Evolutionary conservation across 2,888 invertebrate genomes (phyloP).

Genomic region (Gari tellinella): DNA sequence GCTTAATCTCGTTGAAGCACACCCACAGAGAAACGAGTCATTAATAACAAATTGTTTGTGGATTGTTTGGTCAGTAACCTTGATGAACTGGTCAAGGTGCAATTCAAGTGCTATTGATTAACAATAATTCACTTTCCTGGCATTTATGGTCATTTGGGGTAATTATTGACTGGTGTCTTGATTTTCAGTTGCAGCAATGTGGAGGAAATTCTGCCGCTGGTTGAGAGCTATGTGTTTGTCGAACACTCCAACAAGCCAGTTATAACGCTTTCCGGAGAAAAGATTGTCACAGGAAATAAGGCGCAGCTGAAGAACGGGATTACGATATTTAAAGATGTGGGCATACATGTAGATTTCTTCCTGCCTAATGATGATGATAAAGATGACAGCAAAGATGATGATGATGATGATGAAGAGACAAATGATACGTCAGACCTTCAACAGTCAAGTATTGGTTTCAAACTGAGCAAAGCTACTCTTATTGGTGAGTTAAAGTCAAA

Average conservation of each 20-base stretch:
- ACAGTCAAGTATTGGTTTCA: conserved; percentile 57
- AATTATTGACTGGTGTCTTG: neutral
- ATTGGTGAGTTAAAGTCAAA: conserved; percentile 58
- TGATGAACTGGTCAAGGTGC: no score
- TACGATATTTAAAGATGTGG: conserved; percentile 91
- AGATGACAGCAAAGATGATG: conserved; percentile 33
- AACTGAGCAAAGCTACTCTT: conserved; percentile 58
- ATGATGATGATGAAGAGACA: conserved; percentile 44
- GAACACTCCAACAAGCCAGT: conserved; percentile 93
- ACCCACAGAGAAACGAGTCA: no score
- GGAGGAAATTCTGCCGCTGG: conserved; percentile 66
- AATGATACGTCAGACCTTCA: conserved; percentile 51
- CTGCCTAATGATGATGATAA: conserved; percentile 73
- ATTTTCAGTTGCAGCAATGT: conserved; percentile 72
- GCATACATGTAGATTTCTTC: conserved; percentile 86
- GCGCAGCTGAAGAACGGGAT: conserved; percentile 92
- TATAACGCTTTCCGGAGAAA: conserved; percentile 90
- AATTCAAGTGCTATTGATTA: no score
- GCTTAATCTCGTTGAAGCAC: no score
- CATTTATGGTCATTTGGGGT: no score
- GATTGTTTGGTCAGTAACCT: no score
- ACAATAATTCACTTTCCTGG: no score
- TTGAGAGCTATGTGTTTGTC: conserved; percentile 94
- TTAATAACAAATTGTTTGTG: no score
- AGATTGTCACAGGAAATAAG: conserved; percentile 39